Conservation (phyloP, 2,797 vertebrate species). For the Hippopotamyrus pictus region DNA sequence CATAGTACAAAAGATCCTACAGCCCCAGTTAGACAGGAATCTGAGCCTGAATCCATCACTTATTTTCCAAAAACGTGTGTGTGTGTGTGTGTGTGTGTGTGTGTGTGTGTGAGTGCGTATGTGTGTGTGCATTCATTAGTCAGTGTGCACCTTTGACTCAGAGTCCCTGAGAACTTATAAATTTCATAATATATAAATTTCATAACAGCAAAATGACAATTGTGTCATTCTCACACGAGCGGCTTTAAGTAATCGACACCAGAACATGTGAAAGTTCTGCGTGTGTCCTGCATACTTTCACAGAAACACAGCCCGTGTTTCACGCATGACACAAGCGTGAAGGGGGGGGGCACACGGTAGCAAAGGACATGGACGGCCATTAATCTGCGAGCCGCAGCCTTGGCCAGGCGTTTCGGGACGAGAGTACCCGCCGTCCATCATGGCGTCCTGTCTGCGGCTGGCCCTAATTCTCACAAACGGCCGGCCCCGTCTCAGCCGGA, state of each 20-base stretch:
- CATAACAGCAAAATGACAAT: not conserved
- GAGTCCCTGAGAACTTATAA: not conserved
- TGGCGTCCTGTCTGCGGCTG: not conserved
- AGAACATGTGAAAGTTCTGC: not conserved
- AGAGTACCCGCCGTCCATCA: not conserved
- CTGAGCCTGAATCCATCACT: not conserved
- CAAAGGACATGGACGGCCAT: not conserved
- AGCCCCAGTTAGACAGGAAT: not conserved
- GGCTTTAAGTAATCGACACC: not conserved
- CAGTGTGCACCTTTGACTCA: not conserved
- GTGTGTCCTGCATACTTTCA: not conserved
- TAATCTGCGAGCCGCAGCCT: constrained; percentile 13
- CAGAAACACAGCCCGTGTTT: not conserved
- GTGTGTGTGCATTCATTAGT: not conserved
- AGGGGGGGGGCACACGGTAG: not conserved
- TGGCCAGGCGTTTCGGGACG: constrained; percentile 11
- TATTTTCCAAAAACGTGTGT: not conserved
- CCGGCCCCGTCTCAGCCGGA: not conserved
- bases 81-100: not conserved
- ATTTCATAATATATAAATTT: not conserved
- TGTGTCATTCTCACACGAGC: not conserved
- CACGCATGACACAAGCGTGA: not conserved
- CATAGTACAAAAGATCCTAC: not conserved
- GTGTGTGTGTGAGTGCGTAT: not conserved
- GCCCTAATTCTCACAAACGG: constrained; percentile 34